Evolutionary conservation across 2,113 vertebrate species (phyloP).

Genomic region (Girardinichthys multiradiatus): DNA sequence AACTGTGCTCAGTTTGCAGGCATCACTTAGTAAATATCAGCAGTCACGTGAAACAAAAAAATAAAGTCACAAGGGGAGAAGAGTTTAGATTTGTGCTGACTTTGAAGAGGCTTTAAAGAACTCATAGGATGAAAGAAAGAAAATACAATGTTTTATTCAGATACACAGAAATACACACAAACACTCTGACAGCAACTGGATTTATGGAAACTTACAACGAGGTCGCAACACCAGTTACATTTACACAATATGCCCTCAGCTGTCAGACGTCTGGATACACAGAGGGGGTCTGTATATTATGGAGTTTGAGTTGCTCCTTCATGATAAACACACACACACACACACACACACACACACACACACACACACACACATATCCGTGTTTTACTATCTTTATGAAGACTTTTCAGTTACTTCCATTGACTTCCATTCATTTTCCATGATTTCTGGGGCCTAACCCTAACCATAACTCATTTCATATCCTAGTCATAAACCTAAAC

Average conservation of each 20-base stretch:
- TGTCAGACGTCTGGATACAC: constrained; percentile 19
- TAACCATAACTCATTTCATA: too few species aligned
- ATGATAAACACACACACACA: background rate
- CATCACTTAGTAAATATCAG: background rate
- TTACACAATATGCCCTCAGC: background rate
- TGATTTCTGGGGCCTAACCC: too few species aligned
- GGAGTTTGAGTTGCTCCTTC: background rate
- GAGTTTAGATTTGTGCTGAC: constrained; percentile 13
- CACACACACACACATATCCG: too few species aligned
- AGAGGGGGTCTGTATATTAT: constrained; percentile 31
- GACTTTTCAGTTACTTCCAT: too few species aligned
- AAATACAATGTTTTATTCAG: background rate
- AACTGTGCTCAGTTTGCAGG: background rate
- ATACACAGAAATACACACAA: constrained; percentile 14
- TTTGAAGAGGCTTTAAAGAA: background rate
- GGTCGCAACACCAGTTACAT: constrained; percentile 34
- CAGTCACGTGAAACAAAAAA: constrained; percentile 12
- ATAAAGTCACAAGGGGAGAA: constrained; percentile 6
- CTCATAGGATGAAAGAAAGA: background rate
- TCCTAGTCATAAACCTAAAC: too few species aligned
- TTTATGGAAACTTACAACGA: constrained; percentile 33
- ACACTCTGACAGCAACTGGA: constrained; percentile 3
- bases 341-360: background rate
- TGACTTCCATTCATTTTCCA: too few species aligned
- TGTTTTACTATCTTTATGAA: too few species aligned